These are phyloP conservation scores for Halictus quadricinctus DNA, from an alignment of 2,888 invertebrate genomes.

Conservation along the genomic window DNA sequence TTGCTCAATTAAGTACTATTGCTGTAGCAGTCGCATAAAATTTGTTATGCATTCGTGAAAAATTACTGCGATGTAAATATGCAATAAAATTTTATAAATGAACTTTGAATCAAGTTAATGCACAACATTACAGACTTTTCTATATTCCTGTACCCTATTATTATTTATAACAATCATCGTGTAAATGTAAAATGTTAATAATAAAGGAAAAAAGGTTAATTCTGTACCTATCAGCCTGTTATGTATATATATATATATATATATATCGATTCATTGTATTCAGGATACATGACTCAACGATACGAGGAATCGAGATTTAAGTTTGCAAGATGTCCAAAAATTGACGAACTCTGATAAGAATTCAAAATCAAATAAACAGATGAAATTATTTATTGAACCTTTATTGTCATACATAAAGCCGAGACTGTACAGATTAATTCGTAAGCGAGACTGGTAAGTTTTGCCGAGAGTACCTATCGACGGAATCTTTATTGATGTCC, in stretches of 20 bases:
- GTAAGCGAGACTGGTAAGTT: conserved; percentile 32
- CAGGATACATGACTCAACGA: conserved; percentile 28
- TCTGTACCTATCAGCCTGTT: neutral
- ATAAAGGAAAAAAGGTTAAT: neutral
- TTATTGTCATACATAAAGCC: conserved; percentile 12
- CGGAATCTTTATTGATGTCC: neutral
- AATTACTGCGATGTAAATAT: conserved; percentile 44
- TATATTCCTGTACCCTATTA: neutral
- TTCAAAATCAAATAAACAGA: conserved; percentile 32
- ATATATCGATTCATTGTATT: conserved; percentile 23
- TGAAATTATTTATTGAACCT: conserved; percentile 26
- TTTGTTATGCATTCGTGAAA: neutral
- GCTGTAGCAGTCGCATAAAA: conserved; percentile 25
- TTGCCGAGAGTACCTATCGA: neutral
- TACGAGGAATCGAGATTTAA: conserved; percentile 56
- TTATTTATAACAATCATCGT: neutral
- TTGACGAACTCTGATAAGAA: conserved; percentile 44
- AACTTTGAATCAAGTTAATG: conserved; percentile 44
- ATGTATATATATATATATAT: neutral
- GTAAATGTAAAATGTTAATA: neutral
- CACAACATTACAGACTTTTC: neutral
- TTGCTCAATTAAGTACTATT: conserved; percentile 35
- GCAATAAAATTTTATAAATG: conserved; percentile 48
- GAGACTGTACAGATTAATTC: conserved; percentile 14
- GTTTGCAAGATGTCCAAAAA: conserved; percentile 63